Evolutionary conservation across 2,888 invertebrate species (phyloP).

Genomic region (Thecophora atra): DNA sequence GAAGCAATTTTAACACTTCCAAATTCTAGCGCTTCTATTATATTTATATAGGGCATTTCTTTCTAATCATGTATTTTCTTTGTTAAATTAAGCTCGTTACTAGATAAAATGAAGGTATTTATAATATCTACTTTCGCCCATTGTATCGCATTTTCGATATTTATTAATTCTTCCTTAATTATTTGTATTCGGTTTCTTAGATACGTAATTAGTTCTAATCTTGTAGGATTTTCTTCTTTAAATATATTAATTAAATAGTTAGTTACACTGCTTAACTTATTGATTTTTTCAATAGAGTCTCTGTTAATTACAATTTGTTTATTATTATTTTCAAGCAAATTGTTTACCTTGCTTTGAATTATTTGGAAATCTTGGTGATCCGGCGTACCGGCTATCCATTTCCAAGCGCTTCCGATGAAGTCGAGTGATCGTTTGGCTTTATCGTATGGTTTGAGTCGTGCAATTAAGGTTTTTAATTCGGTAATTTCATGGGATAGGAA

Average conservation of each 20-base stretch:
- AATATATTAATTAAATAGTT: constrained; percentile 15
- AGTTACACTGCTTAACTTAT: background rate
- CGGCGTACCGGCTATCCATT: constrained; percentile 40
- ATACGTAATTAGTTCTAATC: background rate
- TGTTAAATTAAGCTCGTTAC: constrained; percentile 39
- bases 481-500: constrained; percentile 21
- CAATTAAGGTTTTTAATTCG: constrained; percentile 4
- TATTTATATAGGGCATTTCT: constrained; percentile 41
- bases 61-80: constrained; percentile 39
- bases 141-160: constrained; percentile 42
- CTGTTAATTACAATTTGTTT: constrained; percentile 40
- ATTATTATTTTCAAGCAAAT: constrained; percentile 41
- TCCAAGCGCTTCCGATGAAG: constrained; percentile 38
- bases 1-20: constrained; percentile 42
- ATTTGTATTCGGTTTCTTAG: constrained; percentile 39
- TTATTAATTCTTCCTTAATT: constrained; percentile 41
- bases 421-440: constrained; percentile 19
- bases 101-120: constrained; percentile 43
- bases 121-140: constrained; percentile 40
- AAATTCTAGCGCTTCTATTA: constrained; percentile 45
- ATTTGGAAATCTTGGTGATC: constrained; percentile 39
- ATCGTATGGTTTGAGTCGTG: background rate
- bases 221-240: background rate
- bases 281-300: constrained; percentile 30
- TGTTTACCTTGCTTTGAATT: constrained; percentile 38